Base-by-base conservation (phyloP, 2,113 vertebrate genomes). In the Reinhardtius hippoglossoides region DNA sequence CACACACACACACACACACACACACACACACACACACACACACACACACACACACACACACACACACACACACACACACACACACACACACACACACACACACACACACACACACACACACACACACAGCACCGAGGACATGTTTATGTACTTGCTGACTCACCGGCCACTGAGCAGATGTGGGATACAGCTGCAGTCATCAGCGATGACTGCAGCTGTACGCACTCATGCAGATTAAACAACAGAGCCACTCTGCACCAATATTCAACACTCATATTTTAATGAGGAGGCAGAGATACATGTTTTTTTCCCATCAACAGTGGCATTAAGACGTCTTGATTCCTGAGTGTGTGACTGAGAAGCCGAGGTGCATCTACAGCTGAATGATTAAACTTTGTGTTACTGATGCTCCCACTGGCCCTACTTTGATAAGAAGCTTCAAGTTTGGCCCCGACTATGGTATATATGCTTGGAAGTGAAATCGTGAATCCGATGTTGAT, bases 181-280 rank as follows among this genome's bases (percentile, higher is more conserved):
- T 16, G 40, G 35, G 35, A 35, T n/a, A n/a, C n/a, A n/a, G n/a
- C n/a, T n/a, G n/a, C n/a, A n/a, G n/a, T n/a, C n/a, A n/a, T n/a
- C n/a, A n/a, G 56, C 50, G 26, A 20, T 27, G 31, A 21, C 42
- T 31, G 37, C 27, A 74, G 48, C 66, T 64, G 54, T 18, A 20
- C 9, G 27, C 40, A 58, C 57, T 67, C n/a, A 27, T 8, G 50
- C 18, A 78, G 56, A 56, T 9, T 59, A 50, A 68, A 67, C 57
- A 58, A 63, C 50, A 63, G 35, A 67, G 56, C 26, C 50, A 26
- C 58, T 77, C 13, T 46, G 21, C 58, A 44, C 48, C 31, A 18
- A 55, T 14, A 26, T 48, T 18, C 20, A 35, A 27, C 42, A 18
- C 18, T 67, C 35, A 14, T 18, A 50, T 18, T 50, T 18, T 5